These are phyloP conservation scores for Mastacembelus armatus DNA, from an alignment of 2,797 vertebrate species.

Conservation along the genomic window DNA sequence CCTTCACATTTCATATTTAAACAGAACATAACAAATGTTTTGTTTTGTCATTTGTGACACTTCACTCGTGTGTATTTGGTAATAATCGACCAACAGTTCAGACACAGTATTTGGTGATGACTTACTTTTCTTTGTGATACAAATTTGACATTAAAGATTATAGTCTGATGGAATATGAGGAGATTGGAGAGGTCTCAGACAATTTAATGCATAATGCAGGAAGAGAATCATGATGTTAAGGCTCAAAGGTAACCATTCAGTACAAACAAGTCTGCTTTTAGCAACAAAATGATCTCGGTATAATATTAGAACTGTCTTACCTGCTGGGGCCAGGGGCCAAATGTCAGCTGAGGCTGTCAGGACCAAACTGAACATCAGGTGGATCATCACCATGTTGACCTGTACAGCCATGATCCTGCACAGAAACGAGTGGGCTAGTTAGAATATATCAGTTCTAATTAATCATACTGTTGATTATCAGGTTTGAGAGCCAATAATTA, in stretches of 20 bases:
- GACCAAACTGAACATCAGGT: slow-evolving; percentile 42
- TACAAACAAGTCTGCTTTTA: no score
- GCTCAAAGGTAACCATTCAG: no score
- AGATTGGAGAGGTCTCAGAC: no score
- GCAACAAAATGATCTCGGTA: no score
- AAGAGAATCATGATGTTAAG: no score
- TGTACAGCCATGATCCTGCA: slow-evolving; percentile 62
- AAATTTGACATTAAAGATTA: background rate
- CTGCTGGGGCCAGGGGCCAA: slow-evolving; percentile 50
- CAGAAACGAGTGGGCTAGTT: background rate
- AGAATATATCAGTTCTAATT: no score
- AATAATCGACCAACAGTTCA: no score
- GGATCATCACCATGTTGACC: slow-evolving; percentile 26
- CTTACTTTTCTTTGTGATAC: background rate
- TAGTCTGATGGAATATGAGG: background rate
- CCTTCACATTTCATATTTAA: background rate
- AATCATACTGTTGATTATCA: no score
- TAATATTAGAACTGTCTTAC: slow-evolving; percentile 25
- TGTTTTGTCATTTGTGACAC: background rate
- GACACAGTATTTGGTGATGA: no score
- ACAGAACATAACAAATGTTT: background rate
- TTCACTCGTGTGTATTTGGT: no score
- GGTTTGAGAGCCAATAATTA: no score
- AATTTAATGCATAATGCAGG: no score
- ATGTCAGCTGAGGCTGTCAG: slow-evolving; percentile 35